Conservation (phyloP, 2,888 invertebrate species). For the Aricia artaxerxes region DNA sequence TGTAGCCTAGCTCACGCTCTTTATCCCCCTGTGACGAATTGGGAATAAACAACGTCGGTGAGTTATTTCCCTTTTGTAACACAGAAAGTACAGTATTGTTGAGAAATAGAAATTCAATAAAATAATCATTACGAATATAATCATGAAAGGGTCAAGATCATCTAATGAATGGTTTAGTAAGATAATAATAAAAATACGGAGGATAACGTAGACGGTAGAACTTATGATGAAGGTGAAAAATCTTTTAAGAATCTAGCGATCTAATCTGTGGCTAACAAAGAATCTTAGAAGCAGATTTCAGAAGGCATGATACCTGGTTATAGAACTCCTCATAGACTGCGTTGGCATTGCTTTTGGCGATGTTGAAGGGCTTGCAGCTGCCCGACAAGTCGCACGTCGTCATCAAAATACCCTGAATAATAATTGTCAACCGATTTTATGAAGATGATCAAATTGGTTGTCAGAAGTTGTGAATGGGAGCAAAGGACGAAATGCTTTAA, state of each 20-base stretch:
- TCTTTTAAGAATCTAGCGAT: not conserved
- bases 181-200: too few species aligned
- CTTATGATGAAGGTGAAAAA: not conserved
- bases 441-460: too few species aligned
- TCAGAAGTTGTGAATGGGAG: too few species aligned
- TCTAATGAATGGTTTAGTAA: too few species aligned
- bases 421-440: too few species aligned
- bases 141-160: too few species aligned
- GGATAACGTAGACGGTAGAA: too few species aligned
- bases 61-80: not conserved
- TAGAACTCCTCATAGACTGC: constrained; percentile 80
- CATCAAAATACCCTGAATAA: constrained; percentile 74
- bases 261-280: too few species aligned
- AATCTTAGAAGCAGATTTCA: not conserved
- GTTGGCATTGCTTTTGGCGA: constrained; percentile 76
- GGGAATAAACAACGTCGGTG: not conserved
- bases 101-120: too few species aligned
- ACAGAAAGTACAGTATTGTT: too few species aligned
- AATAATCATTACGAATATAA: too few species aligned
- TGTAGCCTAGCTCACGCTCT: constrained; percentile 80
- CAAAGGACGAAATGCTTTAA: too few species aligned
- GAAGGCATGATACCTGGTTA: constrained; percentile 57
- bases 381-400: constrained; percentile 82
- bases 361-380: constrained; percentile 79
- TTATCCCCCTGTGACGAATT: constrained; percentile 74